Conservation (phyloP, 2,888 invertebrate species). For the Tribolium freemani region DNA sequence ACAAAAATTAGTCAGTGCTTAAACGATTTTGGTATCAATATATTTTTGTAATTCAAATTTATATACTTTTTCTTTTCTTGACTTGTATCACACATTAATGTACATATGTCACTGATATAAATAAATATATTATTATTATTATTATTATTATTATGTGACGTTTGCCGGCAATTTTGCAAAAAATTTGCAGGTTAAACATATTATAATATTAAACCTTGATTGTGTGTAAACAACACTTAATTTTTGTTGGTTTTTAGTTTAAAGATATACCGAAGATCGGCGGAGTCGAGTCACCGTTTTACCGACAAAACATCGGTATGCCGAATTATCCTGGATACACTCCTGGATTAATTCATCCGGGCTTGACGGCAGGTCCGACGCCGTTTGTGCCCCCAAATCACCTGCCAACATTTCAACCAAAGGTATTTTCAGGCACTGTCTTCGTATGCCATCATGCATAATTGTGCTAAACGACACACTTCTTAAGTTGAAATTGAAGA, state of each 20-base stretch:
- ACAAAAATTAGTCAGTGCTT: too few species aligned
- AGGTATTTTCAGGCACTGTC: conserved; percentile 72
- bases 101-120: too few species aligned
- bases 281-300: conserved; percentile 83
- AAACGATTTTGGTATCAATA: too few species aligned
- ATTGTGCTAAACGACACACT: conserved; percentile 7
- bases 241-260: conserved; percentile 71
- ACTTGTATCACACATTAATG: too few species aligned
- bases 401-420: conserved; percentile 88
- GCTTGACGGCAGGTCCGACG: conserved; percentile 79
- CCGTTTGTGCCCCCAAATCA: conserved; percentile 93
- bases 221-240: too few species aligned
- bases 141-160: too few species aligned
- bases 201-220: too few species aligned
- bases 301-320: conserved; percentile 82
- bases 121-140: too few species aligned
- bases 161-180: conserved; percentile 51
- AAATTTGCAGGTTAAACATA: conserved; percentile 34
- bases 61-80: too few species aligned
- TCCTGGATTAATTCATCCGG: conserved; percentile 84
- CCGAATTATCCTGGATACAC: conserved; percentile 84
- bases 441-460: conserved; percentile 38
- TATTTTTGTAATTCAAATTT: too few species aligned
- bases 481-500: background rate
- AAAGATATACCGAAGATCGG: conserved; percentile 91